phyloP scores from a whole-genome alignment of 2,888 invertebrate species.

The Pasiphila rectangulata region DNA sequence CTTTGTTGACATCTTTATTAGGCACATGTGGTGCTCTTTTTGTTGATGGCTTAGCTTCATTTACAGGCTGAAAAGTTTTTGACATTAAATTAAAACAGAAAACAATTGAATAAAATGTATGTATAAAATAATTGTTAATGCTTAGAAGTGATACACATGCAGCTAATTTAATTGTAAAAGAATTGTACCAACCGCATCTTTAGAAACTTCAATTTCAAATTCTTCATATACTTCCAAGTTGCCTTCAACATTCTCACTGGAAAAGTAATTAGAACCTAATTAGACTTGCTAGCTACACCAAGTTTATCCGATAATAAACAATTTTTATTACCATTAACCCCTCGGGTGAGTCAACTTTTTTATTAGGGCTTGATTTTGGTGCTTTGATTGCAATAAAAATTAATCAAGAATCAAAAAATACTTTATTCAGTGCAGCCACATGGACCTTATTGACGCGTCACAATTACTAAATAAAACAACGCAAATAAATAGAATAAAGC shows the following conservation, averaged over 20 bases:
- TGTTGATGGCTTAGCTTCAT: slow-evolving; percentile 45
- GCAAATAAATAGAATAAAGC: too few relatives aligned
- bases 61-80: slow-evolving; percentile 55
- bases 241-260: slow-evolving; percentile 72
- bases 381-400: too few relatives aligned
- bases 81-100: not conserved
- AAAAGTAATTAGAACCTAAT: slow-evolving; percentile 5
- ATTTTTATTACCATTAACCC: too few relatives aligned
- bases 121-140: too few relatives aligned
- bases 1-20: slow-evolving; percentile 56
- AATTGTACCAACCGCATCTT: slow-evolving; percentile 58
- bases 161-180: not conserved
- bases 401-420: too few relatives aligned
- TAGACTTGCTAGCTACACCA: not conserved
- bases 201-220: slow-evolving; percentile 70
- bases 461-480: too few relatives aligned
- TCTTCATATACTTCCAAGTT: slow-evolving; percentile 78
- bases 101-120: not conserved
- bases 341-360: too few relatives aligned
- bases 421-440: too few relatives aligned
- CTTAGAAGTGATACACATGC: too few relatives aligned
- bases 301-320: too few relatives aligned
- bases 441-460: too few relatives aligned
- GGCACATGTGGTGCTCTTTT: slow-evolving; percentile 56
- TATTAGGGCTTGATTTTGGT: too few relatives aligned